phyloP scores from a whole-genome alignment of 2,888 invertebrate genomes.

The Drosophila planitibia region DNA sequence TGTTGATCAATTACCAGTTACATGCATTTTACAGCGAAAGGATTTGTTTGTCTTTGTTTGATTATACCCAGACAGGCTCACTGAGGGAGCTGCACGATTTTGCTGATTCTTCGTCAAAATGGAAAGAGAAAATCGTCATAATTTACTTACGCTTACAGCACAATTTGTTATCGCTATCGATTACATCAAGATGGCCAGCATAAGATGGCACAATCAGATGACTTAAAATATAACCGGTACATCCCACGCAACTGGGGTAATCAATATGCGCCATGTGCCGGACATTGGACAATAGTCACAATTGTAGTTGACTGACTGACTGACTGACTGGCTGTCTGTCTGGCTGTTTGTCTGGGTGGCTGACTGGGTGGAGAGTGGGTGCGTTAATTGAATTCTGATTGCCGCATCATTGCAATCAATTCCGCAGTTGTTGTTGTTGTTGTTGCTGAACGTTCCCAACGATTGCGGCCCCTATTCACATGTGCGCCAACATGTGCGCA shows the following conservation, averaged over 20 bases:
- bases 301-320: slow-evolving; percentile 6
- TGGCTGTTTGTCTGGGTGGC: not conserved
- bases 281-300: slow-evolving; percentile 3
- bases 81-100: slow-evolving; percentile 65
- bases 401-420: slow-evolving; percentile 71
- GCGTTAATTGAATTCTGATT: slow-evolving; percentile 81
- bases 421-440: slow-evolving; percentile 1
- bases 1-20: slow-evolving; percentile 78
- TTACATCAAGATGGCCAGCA: slow-evolving; percentile 3
- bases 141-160: not conserved
- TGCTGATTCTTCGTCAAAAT: not conserved
- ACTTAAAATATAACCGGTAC: not conserved
- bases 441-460: slow-evolving; percentile 15
- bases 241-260: slow-evolving; percentile 7
- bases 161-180: slow-evolving; percentile 3
- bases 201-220: slow-evolving; percentile 27
- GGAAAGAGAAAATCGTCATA: not conserved
- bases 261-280: slow-evolving; percentile 20
- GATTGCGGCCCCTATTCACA: slow-evolving; percentile 21
- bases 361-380: slow-evolving; percentile 22
- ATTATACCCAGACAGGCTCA: slow-evolving; percentile 1
- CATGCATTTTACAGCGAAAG: slow-evolving; percentile 34
- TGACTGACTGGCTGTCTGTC: not conserved
- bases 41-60: not conserved
- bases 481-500: slow-evolving; percentile 58